These are phyloP conservation scores for Equus przewalskii DNA, from an alignment of 2,113 vertebrate species.

Conservation along the genomic window DNA sequence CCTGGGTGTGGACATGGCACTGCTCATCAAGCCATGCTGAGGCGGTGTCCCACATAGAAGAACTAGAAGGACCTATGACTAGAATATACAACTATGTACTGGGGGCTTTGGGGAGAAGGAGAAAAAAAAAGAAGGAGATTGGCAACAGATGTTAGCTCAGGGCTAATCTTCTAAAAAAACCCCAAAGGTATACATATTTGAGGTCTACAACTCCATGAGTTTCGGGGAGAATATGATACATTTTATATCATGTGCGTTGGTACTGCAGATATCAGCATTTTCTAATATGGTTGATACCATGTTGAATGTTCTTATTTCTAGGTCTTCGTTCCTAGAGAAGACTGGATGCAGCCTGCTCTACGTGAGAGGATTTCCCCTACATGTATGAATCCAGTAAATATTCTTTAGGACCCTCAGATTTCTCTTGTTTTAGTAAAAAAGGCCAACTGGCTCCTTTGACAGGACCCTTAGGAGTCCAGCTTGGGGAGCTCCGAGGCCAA, in stretches of 20 bases:
- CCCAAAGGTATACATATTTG: too few species aligned
- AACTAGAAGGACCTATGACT: too few species aligned
- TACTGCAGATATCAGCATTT: background rate
- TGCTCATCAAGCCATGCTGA: too few species aligned
- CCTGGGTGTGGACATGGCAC: too few species aligned
- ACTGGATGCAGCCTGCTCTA: background rate
- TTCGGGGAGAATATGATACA: background rate
- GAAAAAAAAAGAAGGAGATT: too few species aligned
- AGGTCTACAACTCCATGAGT: background rate
- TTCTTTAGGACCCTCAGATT: background rate
- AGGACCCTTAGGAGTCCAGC: background rate
- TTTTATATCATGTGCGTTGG: background rate
- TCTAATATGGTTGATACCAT: background rate
- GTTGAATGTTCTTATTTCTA: background rate
- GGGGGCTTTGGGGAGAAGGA: too few species aligned
- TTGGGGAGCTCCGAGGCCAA: background rate
- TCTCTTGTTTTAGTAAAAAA: background rate
- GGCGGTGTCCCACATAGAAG: too few species aligned
- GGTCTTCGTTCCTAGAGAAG: constrained; percentile 31
- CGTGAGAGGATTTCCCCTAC: background rate
- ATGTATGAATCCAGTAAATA: background rate
- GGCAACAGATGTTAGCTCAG: too few species aligned
- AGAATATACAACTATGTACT: too few species aligned
- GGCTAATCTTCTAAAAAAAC: background rate
- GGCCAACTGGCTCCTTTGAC: background rate